phyloP scores from a whole-genome alignment of 2,888 invertebrate species.

The Cristatella mucedo region DNA sequence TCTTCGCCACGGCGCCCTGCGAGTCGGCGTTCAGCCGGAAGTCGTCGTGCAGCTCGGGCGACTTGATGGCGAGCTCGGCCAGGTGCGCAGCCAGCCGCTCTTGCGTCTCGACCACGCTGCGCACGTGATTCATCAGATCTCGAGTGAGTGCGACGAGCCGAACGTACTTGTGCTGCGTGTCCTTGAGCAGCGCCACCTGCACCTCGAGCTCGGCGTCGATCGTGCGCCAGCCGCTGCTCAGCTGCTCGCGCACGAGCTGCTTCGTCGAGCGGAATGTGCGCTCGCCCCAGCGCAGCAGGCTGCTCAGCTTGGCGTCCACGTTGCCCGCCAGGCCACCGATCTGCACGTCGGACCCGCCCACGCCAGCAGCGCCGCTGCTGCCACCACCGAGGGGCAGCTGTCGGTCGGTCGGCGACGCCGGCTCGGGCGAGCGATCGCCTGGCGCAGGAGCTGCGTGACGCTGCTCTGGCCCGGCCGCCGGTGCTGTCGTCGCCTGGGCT shows the following conservation, averaged over 20 bases:
- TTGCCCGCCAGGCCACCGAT: too few relatives aligned
- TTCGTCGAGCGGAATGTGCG: slow-evolving; percentile 96
- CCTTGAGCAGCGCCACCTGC: slow-evolving; percentile 76
- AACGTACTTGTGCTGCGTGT: slow-evolving; percentile 75
- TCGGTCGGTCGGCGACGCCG: too few relatives aligned
- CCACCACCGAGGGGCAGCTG: too few relatives aligned
- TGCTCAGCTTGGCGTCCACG: too few relatives aligned
- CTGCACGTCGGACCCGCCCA: too few relatives aligned
- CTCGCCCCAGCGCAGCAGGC: too few relatives aligned
- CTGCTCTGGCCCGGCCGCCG: too few relatives aligned
- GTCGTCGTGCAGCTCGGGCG: slow-evolving; percentile 82
- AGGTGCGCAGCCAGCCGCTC: slow-evolving; percentile 73
- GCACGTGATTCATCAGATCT: slow-evolving; percentile 71
- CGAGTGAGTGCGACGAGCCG: slow-evolving; percentile 63
- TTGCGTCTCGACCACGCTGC: slow-evolving; percentile 66
- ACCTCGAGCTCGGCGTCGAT: slow-evolving; percentile 65
- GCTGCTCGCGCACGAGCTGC: slow-evolving; percentile 83
- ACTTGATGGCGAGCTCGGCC: slow-evolving; percentile 84
- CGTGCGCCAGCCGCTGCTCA: slow-evolving; percentile 53
- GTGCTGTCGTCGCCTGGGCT: too few relatives aligned
- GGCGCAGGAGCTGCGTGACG: too few relatives aligned
- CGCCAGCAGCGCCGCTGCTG: too few relatives aligned
- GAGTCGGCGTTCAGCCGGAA: slow-evolving; percentile 90
- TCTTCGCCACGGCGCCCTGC: slow-evolving; percentile 75
- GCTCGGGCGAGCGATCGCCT: too few relatives aligned